Evolutionary conservation across 2,888 invertebrate genomes (phyloP).

Genomic region (Microplitis deprimator): DNA sequence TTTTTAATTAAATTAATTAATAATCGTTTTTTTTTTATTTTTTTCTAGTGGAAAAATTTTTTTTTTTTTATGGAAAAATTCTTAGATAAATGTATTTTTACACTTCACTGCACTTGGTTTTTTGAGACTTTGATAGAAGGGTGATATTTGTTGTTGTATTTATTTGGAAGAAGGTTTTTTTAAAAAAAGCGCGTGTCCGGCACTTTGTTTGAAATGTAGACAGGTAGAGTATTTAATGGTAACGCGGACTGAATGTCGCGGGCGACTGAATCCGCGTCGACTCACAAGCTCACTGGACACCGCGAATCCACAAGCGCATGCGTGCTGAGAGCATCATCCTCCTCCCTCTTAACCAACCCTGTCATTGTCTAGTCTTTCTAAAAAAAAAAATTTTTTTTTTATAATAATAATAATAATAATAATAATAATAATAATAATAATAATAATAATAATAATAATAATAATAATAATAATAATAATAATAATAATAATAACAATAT

Average conservation of each 20-base stretch:
- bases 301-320: constrained; percentile 66
- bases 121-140: too few species aligned
- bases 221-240: constrained; percentile 15
- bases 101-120: too few species aligned
- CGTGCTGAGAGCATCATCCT: constrained; percentile 58
- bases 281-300: constrained; percentile 59
- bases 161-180: too few species aligned
- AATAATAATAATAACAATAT: too few species aligned
- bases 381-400: neutral
- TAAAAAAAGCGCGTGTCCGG: too few species aligned
- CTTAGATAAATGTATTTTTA: too few species aligned
- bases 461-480: too few species aligned
- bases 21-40: neutral
- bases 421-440: too few species aligned
- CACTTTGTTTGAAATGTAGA: neutral
- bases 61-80: neutral
- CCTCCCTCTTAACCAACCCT: constrained; percentile 50
- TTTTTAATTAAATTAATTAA: constrained; percentile 25
- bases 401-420: too few species aligned
- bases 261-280: constrained; percentile 68
- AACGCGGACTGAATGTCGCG: constrained; percentile 70
- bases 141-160: too few species aligned
- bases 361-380: neutral
- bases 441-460: too few species aligned
- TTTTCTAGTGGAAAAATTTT: neutral